Percentiles rank a stretch among this genome's conserved stretches.
Evolutionary conservation across 1,140 invertebrate species (phyloP).

Genomic region (Pseudomyrmex concolor): DNA sequence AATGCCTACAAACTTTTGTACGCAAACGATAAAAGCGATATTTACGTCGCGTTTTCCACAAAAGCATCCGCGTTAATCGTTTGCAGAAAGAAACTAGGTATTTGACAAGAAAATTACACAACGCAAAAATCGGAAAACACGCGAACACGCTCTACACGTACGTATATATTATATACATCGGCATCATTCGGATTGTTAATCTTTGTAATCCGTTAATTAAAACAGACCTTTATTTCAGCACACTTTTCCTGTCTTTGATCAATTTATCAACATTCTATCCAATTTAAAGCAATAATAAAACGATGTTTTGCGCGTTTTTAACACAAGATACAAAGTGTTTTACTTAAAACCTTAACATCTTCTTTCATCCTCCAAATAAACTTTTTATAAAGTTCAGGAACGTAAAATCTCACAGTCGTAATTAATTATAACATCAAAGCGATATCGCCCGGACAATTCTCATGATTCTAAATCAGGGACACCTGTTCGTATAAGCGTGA

Average conservation of each 20-base stretch:
- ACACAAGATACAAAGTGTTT: too few relatives aligned
- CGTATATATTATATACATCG: neutral
- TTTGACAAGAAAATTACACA: conserved; percentile 39
- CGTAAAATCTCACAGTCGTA: too few relatives aligned
- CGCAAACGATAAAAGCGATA: neutral
- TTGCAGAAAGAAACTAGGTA: conserved; percentile 5
- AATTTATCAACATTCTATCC: conserved; percentile 24
- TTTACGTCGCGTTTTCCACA: neutral
- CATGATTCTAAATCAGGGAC: conserved; percentile 64
- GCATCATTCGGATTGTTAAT: conserved; percentile 8
- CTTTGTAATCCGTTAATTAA: conserved; percentile 29
- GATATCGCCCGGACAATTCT: conserved; percentile 5
- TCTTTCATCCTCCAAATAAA: too few relatives aligned
- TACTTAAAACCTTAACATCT: too few relatives aligned
- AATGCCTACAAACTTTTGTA: neutral
- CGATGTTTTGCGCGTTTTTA: too few relatives aligned
- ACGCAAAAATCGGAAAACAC: conserved; percentile 1
- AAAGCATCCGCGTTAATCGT: neutral
- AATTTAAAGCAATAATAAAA: neutral
- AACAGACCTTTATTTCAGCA: conserved; percentile 8
- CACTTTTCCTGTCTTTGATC: neutral
- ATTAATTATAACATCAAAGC: conserved; percentile 9
- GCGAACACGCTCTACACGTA: neutral
- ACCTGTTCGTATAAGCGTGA: conserved; percentile 58
- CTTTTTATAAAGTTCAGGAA: too few relatives aligned